Base-by-base conservation (phyloP, 1,140 invertebrate genomes). In the Caerostris darwini region DNA sequence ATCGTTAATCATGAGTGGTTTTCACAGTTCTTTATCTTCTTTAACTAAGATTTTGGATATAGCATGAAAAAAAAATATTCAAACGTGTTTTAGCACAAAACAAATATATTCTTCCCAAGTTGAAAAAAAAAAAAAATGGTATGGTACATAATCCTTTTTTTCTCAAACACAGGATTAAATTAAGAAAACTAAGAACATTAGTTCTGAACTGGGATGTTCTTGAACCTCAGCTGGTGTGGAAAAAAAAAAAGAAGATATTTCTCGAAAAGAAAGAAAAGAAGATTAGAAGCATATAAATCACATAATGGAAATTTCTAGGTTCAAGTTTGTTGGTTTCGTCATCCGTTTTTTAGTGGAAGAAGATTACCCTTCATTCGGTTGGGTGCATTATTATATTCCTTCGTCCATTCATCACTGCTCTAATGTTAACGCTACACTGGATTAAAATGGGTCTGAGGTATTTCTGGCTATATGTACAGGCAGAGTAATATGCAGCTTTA, bases 201-300 rank as follows among this genome's bases (percentile, higher is more conserved):
- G 87, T 57, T 56, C 3, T 50, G 64, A 53, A 57, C 34, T 34
- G 34, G 34, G 34, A 34, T 34, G 34, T 34, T 34, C 34, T 34
- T 12, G 71, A 12, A 50, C 71, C 71, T 19, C n/a, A 83, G 82
- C n/a, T 57, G 8, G 19, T 77, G 34, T 50, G 34, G 12, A 12
- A 50, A 50, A 7, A 53, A 7, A 5, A 14, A 5, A 53, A 77
- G 50, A 77, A 77, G 53, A 77, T 50, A 7, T 53, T 53, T 34
- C 12, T 34, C 34, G 34, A 77, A 12, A 5, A 8, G 34, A 50
- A 77, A 10, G 10, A 82, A 82, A 91, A 82, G 82, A 57, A 91
- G 77, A 82, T 82, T 91, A 82, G 69, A 91, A 58, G 90, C 12
- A 91, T 81, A 91, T 91, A 91, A 91, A 91, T 91, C 90, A 91